Base-by-base conservation (phyloP, 1,140 invertebrate species). In the Meteorus sp. region DNA sequence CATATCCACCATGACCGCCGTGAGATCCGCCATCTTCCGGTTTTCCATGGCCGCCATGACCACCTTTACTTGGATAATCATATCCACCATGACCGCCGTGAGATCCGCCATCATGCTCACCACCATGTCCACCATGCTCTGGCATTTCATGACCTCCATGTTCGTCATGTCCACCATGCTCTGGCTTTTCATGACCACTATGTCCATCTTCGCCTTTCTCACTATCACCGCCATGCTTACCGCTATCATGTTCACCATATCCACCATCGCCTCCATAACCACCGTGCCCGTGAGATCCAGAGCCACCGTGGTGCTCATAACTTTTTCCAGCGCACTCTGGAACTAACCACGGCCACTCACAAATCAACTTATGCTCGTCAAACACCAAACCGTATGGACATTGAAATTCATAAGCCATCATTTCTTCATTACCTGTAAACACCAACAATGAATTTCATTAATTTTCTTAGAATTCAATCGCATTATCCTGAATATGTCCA, bases 271-370 rank as follows among this genome's bases (percentile, higher is more conserved):
- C 44, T 23, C 44, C 29, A 22, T 54, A 25, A 23, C 61, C 58
- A n/a, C n/a, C n/a, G 51, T 41, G 9, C 13, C 27, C n/a, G n/a
- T n/a, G n/a, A n/a, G n/a, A n/a, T 27, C 51, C 41, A 13, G 22
- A n/a, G 20, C 33, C 50, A 55, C 29, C 39, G 8, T 52, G 35
- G 8, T 52, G 35, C 45, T 57, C 25, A 43, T 63, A 56, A 25
- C 44, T 47, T 3, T 58, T 65, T 11, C 60, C 79, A 37, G 82
- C 84, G 68, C 90, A 92, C 39, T 81, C 83, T 0, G 85, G 83
- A 3, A 92, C 89, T 35, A 89, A 69, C 89, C 90, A 92, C 0
- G 89, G 88, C 91, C 91, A 93, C 72, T 92, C 89, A 67, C 91
- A 93, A 37, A 87, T 78, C 1, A 90, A 76, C 22, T 84, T 83